Conservation (phyloP, 2,797 vertebrate species). For the Chelonia mydas region DNA sequence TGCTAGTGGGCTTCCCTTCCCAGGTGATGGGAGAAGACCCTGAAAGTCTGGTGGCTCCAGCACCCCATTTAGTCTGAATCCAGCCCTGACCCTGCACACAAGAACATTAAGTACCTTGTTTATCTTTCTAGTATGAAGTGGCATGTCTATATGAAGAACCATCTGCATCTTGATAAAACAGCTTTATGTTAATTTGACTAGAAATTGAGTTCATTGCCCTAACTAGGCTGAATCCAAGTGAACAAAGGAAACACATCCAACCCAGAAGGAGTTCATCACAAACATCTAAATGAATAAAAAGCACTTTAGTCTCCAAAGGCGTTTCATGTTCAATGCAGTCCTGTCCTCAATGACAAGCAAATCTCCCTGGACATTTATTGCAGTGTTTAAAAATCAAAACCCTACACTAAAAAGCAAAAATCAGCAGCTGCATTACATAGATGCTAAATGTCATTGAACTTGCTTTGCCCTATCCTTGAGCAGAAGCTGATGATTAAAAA, state of each 20-base stretch:
- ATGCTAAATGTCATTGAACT: neutral
- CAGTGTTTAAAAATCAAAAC: neutral
- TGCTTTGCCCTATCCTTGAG: neutral
- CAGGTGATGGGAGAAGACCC: neutral
- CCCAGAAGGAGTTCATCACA: neutral
- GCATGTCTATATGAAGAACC: neutral
- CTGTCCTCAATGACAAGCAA: neutral
- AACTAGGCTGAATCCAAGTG: neutral
- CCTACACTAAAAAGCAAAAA: neutral
- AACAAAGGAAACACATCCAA: neutral
- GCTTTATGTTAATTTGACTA: neutral
- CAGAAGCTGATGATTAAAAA: constrained; percentile 3
- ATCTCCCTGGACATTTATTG: neutral
- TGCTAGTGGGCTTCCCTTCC: neutral
- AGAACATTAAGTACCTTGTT: rapidly evolving
- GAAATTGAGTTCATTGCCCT: neutral
- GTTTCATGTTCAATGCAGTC: neutral
- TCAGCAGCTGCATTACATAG: neutral
- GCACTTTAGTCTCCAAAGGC: neutral
- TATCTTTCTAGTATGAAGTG: neutral
- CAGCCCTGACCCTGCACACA: neutral
- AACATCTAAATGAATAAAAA: neutral
- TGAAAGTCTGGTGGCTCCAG: neutral
- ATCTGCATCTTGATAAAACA: neutral
- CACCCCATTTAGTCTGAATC: neutral